Conservation (phyloP, 2,888 invertebrate genomes). For the Spodoptera littoralis region DNA sequence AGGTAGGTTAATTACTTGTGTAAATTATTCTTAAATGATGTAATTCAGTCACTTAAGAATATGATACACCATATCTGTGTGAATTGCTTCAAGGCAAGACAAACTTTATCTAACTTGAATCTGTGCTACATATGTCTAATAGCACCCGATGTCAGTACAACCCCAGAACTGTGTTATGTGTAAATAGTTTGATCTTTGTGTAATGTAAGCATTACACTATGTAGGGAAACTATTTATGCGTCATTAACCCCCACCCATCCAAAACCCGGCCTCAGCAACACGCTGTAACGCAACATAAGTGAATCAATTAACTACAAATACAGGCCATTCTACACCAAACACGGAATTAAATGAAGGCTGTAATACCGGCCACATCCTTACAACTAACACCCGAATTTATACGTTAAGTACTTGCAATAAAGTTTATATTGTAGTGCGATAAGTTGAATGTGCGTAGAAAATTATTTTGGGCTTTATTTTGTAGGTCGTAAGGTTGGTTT, state of each 20-base stretch:
- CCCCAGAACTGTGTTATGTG: too few species aligned
- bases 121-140: too few species aligned
- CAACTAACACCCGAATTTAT: constrained; percentile 52
- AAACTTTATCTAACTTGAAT: too few species aligned
- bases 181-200: too few species aligned
- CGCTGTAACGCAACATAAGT: constrained; percentile 44
- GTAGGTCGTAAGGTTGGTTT: constrained; percentile 57
- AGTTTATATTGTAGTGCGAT: constrained; percentile 35
- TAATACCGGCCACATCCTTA: constrained; percentile 24
- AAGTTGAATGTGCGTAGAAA: neutral
- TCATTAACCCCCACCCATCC: constrained; percentile 21
- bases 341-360: constrained; percentile 52
- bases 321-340: constrained; percentile 48
- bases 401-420: constrained; percentile 41
- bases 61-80: too few species aligned
- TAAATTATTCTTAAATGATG: too few species aligned
- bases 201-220: neutral
- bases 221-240: constrained; percentile 6
- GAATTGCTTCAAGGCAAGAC: too few species aligned
- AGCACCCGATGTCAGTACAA: too few species aligned
- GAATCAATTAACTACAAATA: constrained; percentile 59
- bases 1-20: too few species aligned
- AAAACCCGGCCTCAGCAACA: constrained; percentile 36
- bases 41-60: too few species aligned
- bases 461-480: constrained; percentile 46